Evolutionary conservation across 2,888 invertebrate genomes (phyloP).

Genomic region (Orchesellides sinensis): DNA sequence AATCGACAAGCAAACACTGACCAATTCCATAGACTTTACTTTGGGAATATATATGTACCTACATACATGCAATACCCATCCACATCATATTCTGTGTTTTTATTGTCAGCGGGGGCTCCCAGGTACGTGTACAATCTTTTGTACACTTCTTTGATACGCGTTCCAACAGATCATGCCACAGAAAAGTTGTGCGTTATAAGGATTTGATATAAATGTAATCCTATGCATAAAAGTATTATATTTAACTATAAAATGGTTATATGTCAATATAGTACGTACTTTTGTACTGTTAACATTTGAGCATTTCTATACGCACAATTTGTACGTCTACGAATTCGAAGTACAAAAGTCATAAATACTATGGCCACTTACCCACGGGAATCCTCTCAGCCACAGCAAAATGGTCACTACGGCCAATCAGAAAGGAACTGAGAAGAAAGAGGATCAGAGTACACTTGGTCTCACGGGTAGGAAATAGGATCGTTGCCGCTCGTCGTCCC

Average conservation of each 20-base stretch:
- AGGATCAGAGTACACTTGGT: conserved; percentile 52
- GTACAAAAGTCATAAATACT: conserved; percentile 41
- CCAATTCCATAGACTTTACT: conserved; percentile 3
- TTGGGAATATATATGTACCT: too few relatives aligned
- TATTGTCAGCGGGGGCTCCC: too few relatives aligned
- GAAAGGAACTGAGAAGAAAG: conserved; percentile 56
- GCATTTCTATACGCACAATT: background rate
- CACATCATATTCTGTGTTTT: too few relatives aligned
- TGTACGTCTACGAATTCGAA: background rate
- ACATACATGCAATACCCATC: background rate
- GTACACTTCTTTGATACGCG: too few relatives aligned
- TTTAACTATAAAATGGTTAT: background rate
- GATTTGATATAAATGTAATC: too few relatives aligned
- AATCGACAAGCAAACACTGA: conserved; percentile 45
- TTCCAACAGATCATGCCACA: too few relatives aligned
- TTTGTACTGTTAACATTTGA: too few relatives aligned
- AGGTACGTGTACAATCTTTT: too few relatives aligned
- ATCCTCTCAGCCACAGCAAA: conserved; percentile 67
- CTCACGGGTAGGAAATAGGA: conserved; percentile 38
- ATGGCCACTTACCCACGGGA: conserved; percentile 65
- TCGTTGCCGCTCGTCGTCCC: conserved; percentile 26
- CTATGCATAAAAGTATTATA: too few relatives aligned
- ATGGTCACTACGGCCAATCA: conserved; percentile 54
- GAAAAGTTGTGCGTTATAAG: too few relatives aligned
- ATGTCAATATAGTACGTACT: background rate